Conservation (phyloP, 2,888 invertebrate species). For the Ophion obscuratus region DNA sequence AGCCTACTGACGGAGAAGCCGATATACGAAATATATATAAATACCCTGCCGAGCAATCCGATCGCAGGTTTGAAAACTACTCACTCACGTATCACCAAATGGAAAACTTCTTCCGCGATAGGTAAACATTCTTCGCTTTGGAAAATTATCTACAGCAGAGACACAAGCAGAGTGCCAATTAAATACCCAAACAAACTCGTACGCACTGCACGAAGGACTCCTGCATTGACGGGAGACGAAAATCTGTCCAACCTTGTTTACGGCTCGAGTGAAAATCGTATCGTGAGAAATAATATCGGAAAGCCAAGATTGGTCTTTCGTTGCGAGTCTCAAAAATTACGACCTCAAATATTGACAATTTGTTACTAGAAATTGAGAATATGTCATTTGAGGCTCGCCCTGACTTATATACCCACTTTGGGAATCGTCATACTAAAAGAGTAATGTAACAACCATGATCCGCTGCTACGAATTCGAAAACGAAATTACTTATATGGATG, state of each 20-base stretch:
- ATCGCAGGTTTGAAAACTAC: slow-evolving; percentile 2
- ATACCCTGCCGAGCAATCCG: neutral
- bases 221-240: neutral
- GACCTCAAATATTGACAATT: neutral
- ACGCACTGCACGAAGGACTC: neutral
- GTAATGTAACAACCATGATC: too few species aligned
- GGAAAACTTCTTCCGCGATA: neutral
- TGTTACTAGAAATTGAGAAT: neutral
- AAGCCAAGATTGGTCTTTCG: neutral
- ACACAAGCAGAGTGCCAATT: neutral
- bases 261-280: neutral
- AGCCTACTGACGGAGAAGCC: slow-evolving; percentile 30
- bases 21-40: slow-evolving; percentile 23
- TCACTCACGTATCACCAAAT: slow-evolving; percentile 1
- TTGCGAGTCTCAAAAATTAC: neutral
- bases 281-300: neutral
- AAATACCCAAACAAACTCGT: neutral
- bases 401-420: neutral
- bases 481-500: neutral
- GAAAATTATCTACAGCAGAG: too few species aligned
- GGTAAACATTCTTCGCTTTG: neutral
- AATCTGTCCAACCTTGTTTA: neutral
- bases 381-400: neutral
- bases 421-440: too few species aligned
- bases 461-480: too few species aligned